Base-by-base conservation (phyloP, 2,888 invertebrate genomes). In the Dynastes hyllus region DNA sequence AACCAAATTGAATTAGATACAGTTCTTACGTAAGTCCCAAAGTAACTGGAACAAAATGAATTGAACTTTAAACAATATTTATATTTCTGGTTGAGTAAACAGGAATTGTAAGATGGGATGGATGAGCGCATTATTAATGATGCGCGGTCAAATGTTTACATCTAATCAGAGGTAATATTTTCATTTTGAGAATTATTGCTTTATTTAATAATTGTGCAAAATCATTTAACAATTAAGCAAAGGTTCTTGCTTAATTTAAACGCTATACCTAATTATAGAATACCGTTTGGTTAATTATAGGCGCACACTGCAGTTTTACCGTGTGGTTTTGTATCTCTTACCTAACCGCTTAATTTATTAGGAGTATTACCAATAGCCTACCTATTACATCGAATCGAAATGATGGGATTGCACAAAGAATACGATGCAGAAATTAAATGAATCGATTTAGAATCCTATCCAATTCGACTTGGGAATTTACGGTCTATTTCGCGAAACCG, bases 401-500 rank as follows among this genome's bases (percentile, higher is more conserved):
- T 63, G 13, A 63, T 29, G 29, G 63, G 27, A 63, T 63, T 63
- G 29, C 63, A 63, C 63, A 63, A 63, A 63, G 13, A n/a, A 63
- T 55, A 55, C 6, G 32, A 63, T 63, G 32, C 63, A 3, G n/a
- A 32, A 63, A 27, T 63, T 32, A 32, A 63, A 63, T 11, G 63
- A 63, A 63, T 63, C 63, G 32, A 63, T 63, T 40, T 63, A 29
- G 27, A 63, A 63, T 63, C 13, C 8, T 2, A 63, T 27, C 29
- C 11, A 22, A 22, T 55, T 1, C 55, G 16, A 27, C 22, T 55
- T 55, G 16, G 55, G 55, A 55, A 55, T 53, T 53, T 55, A 55
- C 55, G 2, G 22, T 16, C 22, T 16, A n/a, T 16, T 55, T 22
- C 55, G 22, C 6, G 55, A 55, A 55, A 55, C 55, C 9, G 22